phyloP scores from a whole-genome alignment of 2,888 invertebrate species.

The Euzetes globulus region DNA sequence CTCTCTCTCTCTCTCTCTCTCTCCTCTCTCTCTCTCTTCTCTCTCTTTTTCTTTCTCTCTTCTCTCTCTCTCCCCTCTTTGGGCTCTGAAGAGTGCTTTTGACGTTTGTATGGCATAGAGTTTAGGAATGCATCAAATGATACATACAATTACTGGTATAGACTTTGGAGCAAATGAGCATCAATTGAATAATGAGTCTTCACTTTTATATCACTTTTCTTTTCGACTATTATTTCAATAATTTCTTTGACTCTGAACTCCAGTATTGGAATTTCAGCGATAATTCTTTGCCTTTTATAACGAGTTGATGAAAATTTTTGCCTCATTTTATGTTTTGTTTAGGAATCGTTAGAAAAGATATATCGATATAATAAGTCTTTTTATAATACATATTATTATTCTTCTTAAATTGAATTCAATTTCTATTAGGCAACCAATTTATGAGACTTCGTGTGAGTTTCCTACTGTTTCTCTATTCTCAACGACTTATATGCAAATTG shows the following conservation, averaged over 20 bases:
- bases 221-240: neutral
- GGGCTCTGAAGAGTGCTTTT: slow-evolving; percentile 19
- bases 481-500: no score
- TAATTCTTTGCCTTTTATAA: no score
- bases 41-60: slow-evolving; percentile 9
- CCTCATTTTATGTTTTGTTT: no score
- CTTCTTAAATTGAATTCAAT: neutral
- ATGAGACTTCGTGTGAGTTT: neutral
- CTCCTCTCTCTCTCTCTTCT: neutral
- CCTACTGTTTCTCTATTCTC: no score
- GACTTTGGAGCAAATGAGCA: slow-evolving; percentile 7
- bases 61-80: neutral
- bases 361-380: no score
- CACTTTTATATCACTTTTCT: neutral
- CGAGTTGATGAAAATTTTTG: no score
- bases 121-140: slow-evolving; percentile 17
- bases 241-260: neutral
- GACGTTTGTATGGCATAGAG: slow-evolving; percentile 21
- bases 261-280: no score
- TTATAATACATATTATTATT: no score
- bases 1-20: slow-evolving; percentile 15
- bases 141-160: neutral
- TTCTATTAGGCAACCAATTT: neutral
- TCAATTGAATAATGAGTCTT: slow-evolving; percentile 17
- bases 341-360: no score